Conservation (phyloP, 2,113 vertebrate species). For the Cyprinodon variegatus region DNA sequence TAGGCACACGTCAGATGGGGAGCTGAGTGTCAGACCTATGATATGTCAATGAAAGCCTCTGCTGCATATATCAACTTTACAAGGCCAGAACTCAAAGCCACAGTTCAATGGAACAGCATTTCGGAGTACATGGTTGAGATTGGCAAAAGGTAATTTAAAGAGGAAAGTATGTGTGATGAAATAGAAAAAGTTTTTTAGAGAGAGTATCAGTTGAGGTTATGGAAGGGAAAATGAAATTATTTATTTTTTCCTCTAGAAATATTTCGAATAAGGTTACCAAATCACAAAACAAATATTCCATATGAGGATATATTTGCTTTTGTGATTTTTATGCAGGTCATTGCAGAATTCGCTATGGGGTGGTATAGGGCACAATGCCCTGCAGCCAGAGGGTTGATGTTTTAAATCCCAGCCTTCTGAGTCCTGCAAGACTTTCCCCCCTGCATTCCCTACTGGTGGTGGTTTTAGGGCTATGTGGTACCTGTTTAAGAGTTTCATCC, state of each 20-base stretch:
- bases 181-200: not conserved
- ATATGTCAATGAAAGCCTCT: conserved; percentile 59
- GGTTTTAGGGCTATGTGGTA: too few relatives aligned
- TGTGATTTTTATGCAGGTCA: too few relatives aligned
- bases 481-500: too few relatives aligned
- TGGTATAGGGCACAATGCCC: too few relatives aligned
- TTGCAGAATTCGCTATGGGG: too few relatives aligned
- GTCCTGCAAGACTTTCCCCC: too few relatives aligned
- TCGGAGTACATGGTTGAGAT: conserved; percentile 56
- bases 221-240: not conserved
- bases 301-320: too few relatives aligned
- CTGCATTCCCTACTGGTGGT: too few relatives aligned
- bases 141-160: conserved; percentile 57
- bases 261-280: too few relatives aligned
- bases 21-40: conserved; percentile 78
- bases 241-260: not conserved
- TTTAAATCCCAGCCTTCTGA: too few relatives aligned
- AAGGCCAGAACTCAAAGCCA: conserved; percentile 57
- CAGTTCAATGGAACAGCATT: conserved; percentile 66
- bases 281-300: too few relatives aligned
- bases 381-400: too few relatives aligned
- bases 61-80: conserved; percentile 35
- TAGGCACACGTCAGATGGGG: conserved; percentile 79
- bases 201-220: not conserved
- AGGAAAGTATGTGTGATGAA: not conserved